phyloP scores from a whole-genome alignment of 37 sponge, comb jelly and placozoan species.

The Hexactinellida sp. region DNA sequence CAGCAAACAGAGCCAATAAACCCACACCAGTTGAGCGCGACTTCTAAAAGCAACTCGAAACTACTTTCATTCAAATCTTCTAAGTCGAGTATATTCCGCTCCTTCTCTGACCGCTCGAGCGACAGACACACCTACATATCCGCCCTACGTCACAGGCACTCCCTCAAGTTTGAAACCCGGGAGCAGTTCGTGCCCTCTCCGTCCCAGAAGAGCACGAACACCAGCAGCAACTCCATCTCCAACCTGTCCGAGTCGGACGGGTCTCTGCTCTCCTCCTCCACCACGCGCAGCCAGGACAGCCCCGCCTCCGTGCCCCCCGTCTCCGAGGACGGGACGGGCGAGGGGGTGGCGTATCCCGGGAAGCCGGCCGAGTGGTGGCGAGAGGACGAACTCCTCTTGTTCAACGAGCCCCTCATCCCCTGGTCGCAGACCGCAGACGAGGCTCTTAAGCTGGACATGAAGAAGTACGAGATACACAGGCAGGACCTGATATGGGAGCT shows the following conservation, averaged over 20 bases:
- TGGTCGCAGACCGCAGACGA: background rate
- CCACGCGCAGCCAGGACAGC: background rate
- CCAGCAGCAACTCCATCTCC: conserved; percentile 3
- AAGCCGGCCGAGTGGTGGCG: background rate
- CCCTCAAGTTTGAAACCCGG: background rate
- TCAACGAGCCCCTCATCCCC: background rate
- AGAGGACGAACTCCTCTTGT: background rate
- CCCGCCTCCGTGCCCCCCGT: background rate
- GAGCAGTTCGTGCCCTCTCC: background rate
- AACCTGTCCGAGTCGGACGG: conserved; percentile 4
- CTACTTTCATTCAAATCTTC: background rate
- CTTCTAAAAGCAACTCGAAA: background rate
- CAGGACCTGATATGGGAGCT: conserved; percentile 66
- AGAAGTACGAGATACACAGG: conserved; percentile 34
- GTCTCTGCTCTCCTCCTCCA: background rate
- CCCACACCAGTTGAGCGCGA: background rate
- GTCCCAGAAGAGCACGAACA: background rate
- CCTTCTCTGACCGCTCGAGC: background rate
- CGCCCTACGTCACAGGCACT: background rate
- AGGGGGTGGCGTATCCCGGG: background rate
- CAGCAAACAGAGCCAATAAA: background rate
- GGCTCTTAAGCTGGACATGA: conserved; percentile 4
- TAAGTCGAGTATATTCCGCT: background rate
- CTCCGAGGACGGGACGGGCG: background rate
- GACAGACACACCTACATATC: background rate